phyloP scores from a whole-genome alignment of 2,113 vertebrate species.

The Scalopus aquaticus region DNA sequence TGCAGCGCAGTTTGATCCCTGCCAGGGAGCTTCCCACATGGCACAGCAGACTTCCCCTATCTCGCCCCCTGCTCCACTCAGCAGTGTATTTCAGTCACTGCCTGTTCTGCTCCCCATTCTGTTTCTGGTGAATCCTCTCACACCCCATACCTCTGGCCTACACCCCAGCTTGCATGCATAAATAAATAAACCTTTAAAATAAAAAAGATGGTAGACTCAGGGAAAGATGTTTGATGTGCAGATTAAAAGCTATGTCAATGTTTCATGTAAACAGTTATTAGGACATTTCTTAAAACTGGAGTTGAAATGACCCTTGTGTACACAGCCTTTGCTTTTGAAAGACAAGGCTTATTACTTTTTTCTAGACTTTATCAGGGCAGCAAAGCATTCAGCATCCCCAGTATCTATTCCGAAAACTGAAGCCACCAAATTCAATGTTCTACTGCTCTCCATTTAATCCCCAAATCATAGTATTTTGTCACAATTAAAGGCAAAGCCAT shows the following conservation, averaged over 20 bases:
- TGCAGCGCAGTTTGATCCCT: too few relatives aligned
- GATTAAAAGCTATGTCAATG: neutral
- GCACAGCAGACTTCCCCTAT: too few relatives aligned
- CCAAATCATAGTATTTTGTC: neutral
- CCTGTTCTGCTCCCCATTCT: too few relatives aligned
- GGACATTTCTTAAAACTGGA: neutral
- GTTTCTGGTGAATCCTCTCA: too few relatives aligned
- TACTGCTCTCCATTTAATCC: neutral
- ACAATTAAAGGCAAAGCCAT: constrained; percentile 10
- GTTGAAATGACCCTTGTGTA: neutral
- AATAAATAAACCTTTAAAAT: too few relatives aligned
- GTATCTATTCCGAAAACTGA: neutral
- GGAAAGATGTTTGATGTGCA: neutral
- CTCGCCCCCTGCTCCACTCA: too few relatives aligned
- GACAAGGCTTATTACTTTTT: neutral
- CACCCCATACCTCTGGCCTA: too few relatives aligned
- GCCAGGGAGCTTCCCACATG: too few relatives aligned
- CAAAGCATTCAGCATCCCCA: neutral
- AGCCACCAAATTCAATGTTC: neutral
- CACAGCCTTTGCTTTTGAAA: neutral
- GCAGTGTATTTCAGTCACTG: too few relatives aligned
- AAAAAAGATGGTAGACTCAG: too few relatives aligned
- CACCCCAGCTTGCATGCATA: too few relatives aligned
- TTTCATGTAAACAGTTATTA: neutral
- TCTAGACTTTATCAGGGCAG: neutral